phyloP scores from a whole-genome alignment of 2,888 invertebrate species.

The Mesochorus sp. region DNA sequence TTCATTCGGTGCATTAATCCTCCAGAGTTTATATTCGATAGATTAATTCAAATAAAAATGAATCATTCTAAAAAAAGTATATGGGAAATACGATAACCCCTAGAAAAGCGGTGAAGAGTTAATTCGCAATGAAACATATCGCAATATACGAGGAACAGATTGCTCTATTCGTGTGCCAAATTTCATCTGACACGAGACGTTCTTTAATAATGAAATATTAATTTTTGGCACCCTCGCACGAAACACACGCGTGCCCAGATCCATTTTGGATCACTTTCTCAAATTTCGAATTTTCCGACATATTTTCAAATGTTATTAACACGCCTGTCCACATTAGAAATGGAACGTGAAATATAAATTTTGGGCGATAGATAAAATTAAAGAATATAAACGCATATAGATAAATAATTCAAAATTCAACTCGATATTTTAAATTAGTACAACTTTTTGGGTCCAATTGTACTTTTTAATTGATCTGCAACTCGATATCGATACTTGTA shows the following conservation, averaged over 20 bases:
- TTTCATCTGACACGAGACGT: constrained; percentile 17
- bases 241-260: constrained; percentile 20
- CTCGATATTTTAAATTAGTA: too few relatives aligned
- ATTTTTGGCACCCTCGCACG: constrained; percentile 22
- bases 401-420: too few relatives aligned
- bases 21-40: too few relatives aligned
- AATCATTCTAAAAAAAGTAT: not conserved
- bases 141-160: constrained; percentile 1
- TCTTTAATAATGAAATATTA: constrained; percentile 15
- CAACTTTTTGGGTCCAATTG: too few relatives aligned
- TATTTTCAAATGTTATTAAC: not conserved
- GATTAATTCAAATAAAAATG: too few relatives aligned
- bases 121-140: not conserved
- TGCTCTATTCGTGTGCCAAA: constrained; percentile 11
- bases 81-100: not conserved
- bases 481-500: too few relatives aligned
- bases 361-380: not conserved
- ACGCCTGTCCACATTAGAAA: not conserved
- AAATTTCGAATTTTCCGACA: not conserved
- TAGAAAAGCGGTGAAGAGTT: not conserved
- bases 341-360: not conserved
- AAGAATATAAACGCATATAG: not conserved
- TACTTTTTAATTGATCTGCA: too few relatives aligned
- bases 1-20: too few relatives aligned
- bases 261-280: not conserved